Evolutionary conservation across 2,113 vertebrate genomes (phyloP), one percentile per base, ranked within the genome.

Genomic region (Charina bottae): DNA sequence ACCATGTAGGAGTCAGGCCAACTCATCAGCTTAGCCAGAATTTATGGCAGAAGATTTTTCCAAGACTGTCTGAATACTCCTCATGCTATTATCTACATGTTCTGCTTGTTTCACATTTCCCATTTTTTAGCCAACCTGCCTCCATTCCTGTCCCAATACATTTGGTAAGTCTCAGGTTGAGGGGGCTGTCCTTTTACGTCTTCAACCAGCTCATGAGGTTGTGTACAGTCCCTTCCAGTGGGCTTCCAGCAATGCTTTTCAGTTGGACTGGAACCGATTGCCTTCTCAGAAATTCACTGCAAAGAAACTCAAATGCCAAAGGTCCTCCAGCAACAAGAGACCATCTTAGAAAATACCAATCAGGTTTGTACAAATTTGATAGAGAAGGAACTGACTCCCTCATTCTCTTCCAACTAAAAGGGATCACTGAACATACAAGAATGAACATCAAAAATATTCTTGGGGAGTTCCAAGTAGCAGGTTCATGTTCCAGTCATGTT

Each of bases 321-420:
- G 17, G 60, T 53, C 5, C 26, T 28, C 37, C 13, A n/a, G 33
- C 9, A 87, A 28, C 55, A 37, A 83, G 23, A 83, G 5, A 21
- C 89, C 56, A 85, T 53, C 58, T 84, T 90, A 90, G 78, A 84
- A 90, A 59, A 42, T 84, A 49, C 9, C 46, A 21, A 59, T 37
- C 19, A 60, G 1, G 37, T 21, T 19, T 89, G 46, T 53, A 49
- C 9, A 89, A 15, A 59, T 59, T 23, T 21, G 21, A 59, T 59
- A 37, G 64, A 19, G n/a, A 13, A 89, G 46, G 19, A 85, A 59
- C 58, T 59, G 58, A 19, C 19, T 23, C 58, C 58, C 6, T 59
- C 19, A 59, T 59, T 59, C 5, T 59, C 1, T 23, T 59, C 49
- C 24, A 53, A 17, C 12, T 58, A 19, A 86, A 56, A 86, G 56